Evolutionary conservation across 2,113 vertebrate genomes (phyloP), one percentile per base, ranked within the genome.

Genomic region (Ceyx margarethae): DNA sequence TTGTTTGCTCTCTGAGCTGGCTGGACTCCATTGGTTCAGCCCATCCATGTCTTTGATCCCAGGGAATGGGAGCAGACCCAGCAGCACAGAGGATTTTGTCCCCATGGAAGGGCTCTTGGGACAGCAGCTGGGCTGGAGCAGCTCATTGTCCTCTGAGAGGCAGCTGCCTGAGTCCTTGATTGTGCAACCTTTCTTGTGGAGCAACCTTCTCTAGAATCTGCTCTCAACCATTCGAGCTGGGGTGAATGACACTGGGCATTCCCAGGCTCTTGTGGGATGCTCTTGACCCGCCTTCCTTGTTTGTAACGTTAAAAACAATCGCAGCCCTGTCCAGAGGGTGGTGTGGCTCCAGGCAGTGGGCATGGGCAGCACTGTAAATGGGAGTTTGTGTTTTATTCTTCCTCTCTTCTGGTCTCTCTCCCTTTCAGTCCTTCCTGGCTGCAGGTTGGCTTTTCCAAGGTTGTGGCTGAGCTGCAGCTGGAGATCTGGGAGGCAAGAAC

Each of bases 31-130:
- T 45, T 65, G 35, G 37, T 13, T 89, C 23, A 58, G 21, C 61
- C 28, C 37, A 9, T 7, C 6, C 2, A 1, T 42, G 16, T 58
- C 6, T 6, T 53, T 16, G 18, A 23, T 25, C 16, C 28, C 58
- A 58, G 25, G 8, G n/a, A 79, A 60, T 7, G 28, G 35, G 21
- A 72, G 28, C 53, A 64, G 33, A 40, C 23, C 3, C 26, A 50
- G 54, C 0, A 2, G 10, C 20, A 21, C 0, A 0, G 28, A 66
- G 74, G 23, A 20, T 25, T 84, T 66, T 75, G 13, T 56, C 33
- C 43, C 29, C 22, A 5, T 48, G 64, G 45, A 60, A 81, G 23
- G 29, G 19, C 10, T 5, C 8, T 3, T 50, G 42, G 15, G 45
- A 23, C 4, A 58, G 61, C 21, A 81, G 33, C 31, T 62, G 53